Evolutionary conservation across 2,888 invertebrate species (phyloP).

Genomic region (Euzetes globulus): DNA sequence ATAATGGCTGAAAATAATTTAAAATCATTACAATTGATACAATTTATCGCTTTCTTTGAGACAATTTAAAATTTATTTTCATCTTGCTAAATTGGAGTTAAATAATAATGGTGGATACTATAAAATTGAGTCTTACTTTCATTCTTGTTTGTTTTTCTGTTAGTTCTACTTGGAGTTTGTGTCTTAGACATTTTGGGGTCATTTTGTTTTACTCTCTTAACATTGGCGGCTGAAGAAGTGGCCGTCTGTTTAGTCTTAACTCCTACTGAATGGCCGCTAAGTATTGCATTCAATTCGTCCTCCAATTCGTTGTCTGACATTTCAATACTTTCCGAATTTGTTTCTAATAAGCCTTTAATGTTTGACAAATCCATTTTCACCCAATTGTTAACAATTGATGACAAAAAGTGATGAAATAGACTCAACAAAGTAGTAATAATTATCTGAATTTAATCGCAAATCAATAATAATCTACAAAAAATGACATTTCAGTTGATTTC

Average conservation of each 20-base stretch:
- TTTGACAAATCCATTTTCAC: slow-evolving; percentile 18
- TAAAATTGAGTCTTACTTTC: neutral
- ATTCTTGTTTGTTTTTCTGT: neutral
- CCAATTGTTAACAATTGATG: neutral
- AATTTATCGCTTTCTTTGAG: too few species aligned
- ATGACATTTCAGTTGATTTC: neutral
- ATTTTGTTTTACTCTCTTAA: neutral
- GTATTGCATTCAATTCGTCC: slow-evolving; percentile 35
- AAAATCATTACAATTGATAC: neutral
- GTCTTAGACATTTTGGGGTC: neutral
- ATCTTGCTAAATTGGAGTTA: too few species aligned
- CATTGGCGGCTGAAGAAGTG: neutral
- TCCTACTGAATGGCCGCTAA: neutral
- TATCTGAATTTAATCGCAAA: too few species aligned
- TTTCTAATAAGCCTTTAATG: slow-evolving; percentile 22
- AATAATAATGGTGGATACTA: too few species aligned
- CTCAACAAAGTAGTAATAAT: too few species aligned
- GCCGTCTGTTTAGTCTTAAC: neutral
- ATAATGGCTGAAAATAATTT: neutral
- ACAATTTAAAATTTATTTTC: too few species aligned
- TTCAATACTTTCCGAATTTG: slow-evolving; percentile 18
- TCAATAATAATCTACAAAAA: too few species aligned
- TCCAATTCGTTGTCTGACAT: slow-evolving; percentile 35
- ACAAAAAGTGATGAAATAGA: too few species aligned
- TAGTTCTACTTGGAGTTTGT: neutral